A percentile compares a stretch with the other conserved stretches of the same genome.
Conservation (phyloP, 2,113 vertebrate genomes). For the Bombycilla garrulus region DNA sequence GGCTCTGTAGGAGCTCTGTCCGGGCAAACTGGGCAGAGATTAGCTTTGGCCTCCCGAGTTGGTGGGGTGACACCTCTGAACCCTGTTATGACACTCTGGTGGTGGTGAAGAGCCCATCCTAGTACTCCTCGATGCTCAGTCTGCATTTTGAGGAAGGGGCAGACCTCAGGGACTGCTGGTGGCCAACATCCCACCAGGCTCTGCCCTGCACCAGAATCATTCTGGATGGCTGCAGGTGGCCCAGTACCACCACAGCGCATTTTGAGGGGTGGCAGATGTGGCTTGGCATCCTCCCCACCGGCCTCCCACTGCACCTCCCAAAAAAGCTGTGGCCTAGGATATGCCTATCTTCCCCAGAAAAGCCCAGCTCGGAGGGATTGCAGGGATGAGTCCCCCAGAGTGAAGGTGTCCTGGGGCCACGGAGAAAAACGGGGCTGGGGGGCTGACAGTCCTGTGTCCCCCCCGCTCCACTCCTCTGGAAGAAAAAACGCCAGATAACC, state of each 20-base stretch:
- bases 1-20: not conserved
- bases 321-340: not conserved
- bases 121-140: fast-evolving
- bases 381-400: not conserved
- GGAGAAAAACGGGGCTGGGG: not conserved
- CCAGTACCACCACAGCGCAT: not conserved
- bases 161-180: not conserved
- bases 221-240: not conserved
- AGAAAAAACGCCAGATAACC: not conserved
- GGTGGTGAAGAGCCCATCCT: not conserved
- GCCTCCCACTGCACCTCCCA: fast-evolving
- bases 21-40: not conserved
- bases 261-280: fast-evolving
- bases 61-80: not conserved
- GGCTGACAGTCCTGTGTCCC: not conserved
- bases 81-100: fast-evolving
- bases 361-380: fast-evolving
- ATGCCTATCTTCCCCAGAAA: not conserved
- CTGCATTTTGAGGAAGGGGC: not conserved
- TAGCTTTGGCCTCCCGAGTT: not conserved
- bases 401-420: not conserved
- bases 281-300: not conserved
- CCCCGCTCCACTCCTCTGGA: fast-evolving
- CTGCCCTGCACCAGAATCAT: not conserved
- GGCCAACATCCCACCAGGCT: fast-evolving